Evolutionary conservation across 23 tunicate species (phyloP).

Genomic region (Styela clava): DNA sequence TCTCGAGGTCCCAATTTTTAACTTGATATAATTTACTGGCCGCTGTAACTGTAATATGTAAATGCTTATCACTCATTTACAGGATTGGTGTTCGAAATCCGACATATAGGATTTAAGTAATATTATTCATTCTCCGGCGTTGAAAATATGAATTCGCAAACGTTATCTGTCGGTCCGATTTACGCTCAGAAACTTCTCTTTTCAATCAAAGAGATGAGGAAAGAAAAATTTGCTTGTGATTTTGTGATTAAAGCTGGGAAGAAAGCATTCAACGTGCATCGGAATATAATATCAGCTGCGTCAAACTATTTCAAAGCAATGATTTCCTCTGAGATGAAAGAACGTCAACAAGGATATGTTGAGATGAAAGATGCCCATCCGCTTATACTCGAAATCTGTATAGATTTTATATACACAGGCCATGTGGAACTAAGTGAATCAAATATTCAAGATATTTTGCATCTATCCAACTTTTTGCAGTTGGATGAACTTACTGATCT

Average conservation of each 20-base stretch:
- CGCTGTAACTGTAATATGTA: too few relatives aligned
- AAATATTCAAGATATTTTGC: neutral
- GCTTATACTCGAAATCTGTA: neutral
- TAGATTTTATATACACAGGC: neutral
- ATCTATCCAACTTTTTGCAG: neutral
- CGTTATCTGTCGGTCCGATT: neutral
- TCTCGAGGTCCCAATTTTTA: too few relatives aligned
- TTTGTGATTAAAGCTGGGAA: neutral
- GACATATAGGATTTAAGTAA: too few relatives aligned
- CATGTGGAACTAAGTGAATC: neutral
- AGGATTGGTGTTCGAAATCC: too few relatives aligned
- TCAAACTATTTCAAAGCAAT: neutral
- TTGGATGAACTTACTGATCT: neutral
- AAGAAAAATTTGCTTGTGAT: neutral
- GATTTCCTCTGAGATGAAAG: neutral
- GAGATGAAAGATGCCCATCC: neutral
- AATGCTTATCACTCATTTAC: too few relatives aligned
- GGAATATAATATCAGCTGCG: neutral
- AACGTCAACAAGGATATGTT: neutral
- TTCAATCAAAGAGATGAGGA: neutral
- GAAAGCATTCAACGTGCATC: neutral
- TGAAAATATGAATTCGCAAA: neutral
- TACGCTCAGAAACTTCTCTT: neutral
- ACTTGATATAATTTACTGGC: too few relatives aligned
- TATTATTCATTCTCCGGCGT: neutral